Conservation (phyloP, 2,797 vertebrate genomes). For the Enteromius viviparus region DNA sequence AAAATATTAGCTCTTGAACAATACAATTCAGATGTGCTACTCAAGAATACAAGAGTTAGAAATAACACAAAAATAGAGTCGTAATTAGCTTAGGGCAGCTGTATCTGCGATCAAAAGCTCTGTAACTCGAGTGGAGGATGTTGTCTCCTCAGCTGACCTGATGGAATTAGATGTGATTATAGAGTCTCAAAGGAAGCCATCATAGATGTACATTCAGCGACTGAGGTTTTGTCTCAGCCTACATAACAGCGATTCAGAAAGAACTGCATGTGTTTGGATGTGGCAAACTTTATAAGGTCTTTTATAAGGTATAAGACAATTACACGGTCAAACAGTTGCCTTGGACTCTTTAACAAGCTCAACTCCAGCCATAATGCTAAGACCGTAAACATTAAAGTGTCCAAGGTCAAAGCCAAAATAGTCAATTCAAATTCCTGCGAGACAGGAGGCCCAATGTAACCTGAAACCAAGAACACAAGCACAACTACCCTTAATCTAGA, state of each 20-base stretch:
- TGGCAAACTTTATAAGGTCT: conserved; percentile 1
- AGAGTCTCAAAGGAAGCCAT: conserved; percentile 22
- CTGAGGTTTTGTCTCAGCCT: conserved; percentile 13
- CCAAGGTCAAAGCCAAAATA: conserved; percentile 44
- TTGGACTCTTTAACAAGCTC: conserved; percentile 2
- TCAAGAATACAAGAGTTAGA: neutral
- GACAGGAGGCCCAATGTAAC: conserved; percentile 8
- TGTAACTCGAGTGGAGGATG: conserved; percentile 56
- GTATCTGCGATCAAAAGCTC: conserved; percentile 39
- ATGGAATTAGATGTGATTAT: conserved; percentile 30
- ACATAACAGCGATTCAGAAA: neutral
- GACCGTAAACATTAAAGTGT: neutral
- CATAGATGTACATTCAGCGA: conserved; percentile 24
- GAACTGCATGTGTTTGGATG: conserved; percentile 8
- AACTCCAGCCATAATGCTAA: neutral
- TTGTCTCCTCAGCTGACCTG: conserved; percentile 53
- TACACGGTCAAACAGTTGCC: neutral
- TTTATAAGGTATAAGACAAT: neutral
- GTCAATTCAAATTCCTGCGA: conserved; percentile 18
- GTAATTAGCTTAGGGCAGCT: conserved; percentile 29
- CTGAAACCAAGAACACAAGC: conserved; percentile 15
- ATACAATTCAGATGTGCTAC: neutral
- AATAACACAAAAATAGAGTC: conserved; percentile 1
- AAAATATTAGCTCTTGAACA: neutral
- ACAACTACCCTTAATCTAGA: neutral